A percentile compares a stretch with the other conserved stretches of the same genome.
phyloP scores from a whole-genome alignment of 2,113 vertebrate genomes.

The Ictidomys tridecemlineatus region DNA sequence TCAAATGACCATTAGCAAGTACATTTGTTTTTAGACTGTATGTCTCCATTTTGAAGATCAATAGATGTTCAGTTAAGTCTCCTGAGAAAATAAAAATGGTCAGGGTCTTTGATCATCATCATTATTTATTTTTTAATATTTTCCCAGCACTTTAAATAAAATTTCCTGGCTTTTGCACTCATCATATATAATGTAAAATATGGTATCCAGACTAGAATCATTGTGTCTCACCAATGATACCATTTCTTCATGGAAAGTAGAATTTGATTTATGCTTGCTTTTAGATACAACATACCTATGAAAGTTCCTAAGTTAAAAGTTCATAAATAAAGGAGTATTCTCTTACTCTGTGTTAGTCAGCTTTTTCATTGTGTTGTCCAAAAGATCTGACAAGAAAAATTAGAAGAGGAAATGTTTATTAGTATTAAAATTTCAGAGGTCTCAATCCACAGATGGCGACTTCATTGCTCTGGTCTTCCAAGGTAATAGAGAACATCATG shows the following conservation, averaged over 20 bases:
- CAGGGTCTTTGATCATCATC: not conserved
- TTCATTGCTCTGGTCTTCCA: no score
- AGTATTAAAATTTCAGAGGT: no score
- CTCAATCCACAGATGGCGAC: no score
- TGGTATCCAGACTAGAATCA: not conserved
- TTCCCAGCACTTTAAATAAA: not conserved
- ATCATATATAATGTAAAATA: not conserved
- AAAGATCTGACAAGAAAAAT: no score
- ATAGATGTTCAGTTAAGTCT: not conserved
- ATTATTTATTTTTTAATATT: not conserved
- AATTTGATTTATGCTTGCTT: not conserved
- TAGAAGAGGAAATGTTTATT: no score
- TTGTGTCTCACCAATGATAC: not conserved
- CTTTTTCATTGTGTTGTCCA: no score
- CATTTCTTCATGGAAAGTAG: not conserved
- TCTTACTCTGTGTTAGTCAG: not conserved
- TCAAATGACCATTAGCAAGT: not conserved
- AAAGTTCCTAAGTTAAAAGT: not conserved
- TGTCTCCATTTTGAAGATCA: not conserved
- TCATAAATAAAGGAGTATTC: not conserved
- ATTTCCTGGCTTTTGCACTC: not conserved
- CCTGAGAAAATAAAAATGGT: conserved; percentile 18
- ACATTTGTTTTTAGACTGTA: not conserved
- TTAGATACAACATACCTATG: not conserved
- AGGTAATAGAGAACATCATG: no score